These are phyloP conservation scores for Rotaria macrura DNA, from an alignment of 2,888 invertebrate genomes.

Conservation along the genomic window DNA sequence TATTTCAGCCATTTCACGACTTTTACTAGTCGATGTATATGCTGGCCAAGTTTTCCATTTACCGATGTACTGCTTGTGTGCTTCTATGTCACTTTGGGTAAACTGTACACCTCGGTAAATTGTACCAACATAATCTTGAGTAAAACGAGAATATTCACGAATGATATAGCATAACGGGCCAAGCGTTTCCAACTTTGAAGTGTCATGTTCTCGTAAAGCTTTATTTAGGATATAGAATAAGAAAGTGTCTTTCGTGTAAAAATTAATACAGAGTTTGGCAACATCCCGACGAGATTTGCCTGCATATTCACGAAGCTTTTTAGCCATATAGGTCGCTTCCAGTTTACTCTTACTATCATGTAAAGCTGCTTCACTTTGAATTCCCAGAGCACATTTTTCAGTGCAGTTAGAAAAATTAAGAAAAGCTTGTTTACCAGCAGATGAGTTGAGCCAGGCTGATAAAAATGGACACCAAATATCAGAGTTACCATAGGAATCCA, in stretches of 20 bases:
- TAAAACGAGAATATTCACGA: background rate
- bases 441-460: background rate
- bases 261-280: background rate
- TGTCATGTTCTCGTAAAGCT: background rate
- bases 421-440: background rate
- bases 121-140: background rate
- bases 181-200: background rate
- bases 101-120: background rate
- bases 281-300: background rate
- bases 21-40: background rate
- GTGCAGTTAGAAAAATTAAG: background rate
- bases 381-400: background rate
- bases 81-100: background rate
- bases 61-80: background rate
- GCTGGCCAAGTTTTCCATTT: background rate
- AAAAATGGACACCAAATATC: background rate
- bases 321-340: background rate
- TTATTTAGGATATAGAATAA: background rate
- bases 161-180: background rate
- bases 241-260: background rate
- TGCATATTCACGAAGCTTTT: background rate
- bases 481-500: background rate
- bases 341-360: background rate
- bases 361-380: background rate
- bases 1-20: background rate